These are phyloP conservation scores for Perca fluviatilis DNA, from an alignment of 2,113 vertebrate species.

Conservation along the genomic window DNA sequence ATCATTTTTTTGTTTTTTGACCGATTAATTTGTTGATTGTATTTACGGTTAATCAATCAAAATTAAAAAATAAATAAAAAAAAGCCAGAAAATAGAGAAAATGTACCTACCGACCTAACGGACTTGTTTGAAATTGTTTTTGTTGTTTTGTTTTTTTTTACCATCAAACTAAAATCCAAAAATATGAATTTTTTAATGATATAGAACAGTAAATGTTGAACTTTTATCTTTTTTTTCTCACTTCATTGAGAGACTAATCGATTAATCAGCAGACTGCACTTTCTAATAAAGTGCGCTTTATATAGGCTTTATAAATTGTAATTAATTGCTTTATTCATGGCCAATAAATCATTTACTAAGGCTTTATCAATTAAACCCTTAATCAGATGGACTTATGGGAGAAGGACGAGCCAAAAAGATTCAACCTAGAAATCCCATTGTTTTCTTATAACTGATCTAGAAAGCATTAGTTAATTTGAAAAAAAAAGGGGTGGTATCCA, in stretches of 20 bases:
- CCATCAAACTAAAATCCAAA: not conserved
- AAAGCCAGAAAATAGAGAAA: not conserved
- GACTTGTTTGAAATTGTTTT: not conserved
- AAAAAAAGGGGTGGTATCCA: not conserved
- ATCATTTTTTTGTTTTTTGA: not conserved
- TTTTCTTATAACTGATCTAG: not conserved
- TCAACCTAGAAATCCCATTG: not conserved
- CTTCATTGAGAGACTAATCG: not conserved
- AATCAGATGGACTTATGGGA: not conserved
- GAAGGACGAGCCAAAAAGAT: not conserved
- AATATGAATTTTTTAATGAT: not conserved
- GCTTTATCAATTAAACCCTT: not conserved
- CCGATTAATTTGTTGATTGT: not conserved
- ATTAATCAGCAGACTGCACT: not conserved
- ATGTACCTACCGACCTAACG: not conserved
- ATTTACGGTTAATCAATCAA: not conserved
- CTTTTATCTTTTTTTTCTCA: not conserved
- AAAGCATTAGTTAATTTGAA: not conserved
- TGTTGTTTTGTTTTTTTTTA: not conserved
- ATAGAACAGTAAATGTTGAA: no score
- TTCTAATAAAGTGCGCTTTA: not conserved
- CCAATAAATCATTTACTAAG: not conserved
- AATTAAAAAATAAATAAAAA: not conserved
- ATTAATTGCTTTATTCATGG: not conserved
- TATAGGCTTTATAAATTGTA: not conserved